These are phyloP conservation scores for Drosophila neonasuta DNA, from an alignment of 2,888 invertebrate genomes.

Conservation along the genomic window DNA sequence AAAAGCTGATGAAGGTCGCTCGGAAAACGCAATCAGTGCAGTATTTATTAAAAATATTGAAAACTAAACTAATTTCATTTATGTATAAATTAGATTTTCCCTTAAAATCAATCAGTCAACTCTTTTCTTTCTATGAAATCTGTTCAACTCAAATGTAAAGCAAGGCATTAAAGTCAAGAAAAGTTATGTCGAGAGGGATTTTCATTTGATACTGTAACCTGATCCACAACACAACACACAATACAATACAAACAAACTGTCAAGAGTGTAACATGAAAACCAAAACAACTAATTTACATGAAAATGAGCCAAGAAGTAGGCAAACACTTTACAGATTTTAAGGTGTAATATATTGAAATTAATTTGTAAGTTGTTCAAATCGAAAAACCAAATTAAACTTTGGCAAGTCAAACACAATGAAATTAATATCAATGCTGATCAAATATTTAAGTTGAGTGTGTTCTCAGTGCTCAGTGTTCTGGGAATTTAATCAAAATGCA, in stretches of 20 bases:
- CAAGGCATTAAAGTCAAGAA: background rate
- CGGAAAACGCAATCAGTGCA: background rate
- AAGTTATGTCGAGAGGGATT: constrained; percentile 7
- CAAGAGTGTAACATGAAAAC: constrained; percentile 1
- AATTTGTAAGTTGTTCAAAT: constrained; percentile 2
- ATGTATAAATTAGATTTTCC: background rate
- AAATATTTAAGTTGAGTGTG: constrained; percentile 22
- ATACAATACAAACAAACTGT: constrained; percentile 1
- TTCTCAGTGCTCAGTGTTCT: background rate
- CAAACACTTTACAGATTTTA: constrained; percentile 4
- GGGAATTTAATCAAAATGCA: constrained; percentile 30
- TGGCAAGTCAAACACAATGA: constrained; percentile 9
- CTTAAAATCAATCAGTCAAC: background rate
- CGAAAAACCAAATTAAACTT: background rate
- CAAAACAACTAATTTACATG: constrained; percentile 8
- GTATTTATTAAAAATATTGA: background rate
- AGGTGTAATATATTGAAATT: constrained; percentile 6
- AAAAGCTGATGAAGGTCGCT: background rate
- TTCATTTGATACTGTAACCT: constrained; percentile 13
- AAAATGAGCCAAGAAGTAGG: constrained; percentile 6
- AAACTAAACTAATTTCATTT: background rate
- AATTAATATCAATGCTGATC: constrained; percentile 20
- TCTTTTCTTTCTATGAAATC: background rate
- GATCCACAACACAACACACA: background rate
- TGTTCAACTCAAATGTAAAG: constrained; percentile 1